These are phyloP conservation scores for Argyra leucocephala DNA, from an alignment of 2,888 invertebrate genomes.

Conservation along the genomic window DNA sequence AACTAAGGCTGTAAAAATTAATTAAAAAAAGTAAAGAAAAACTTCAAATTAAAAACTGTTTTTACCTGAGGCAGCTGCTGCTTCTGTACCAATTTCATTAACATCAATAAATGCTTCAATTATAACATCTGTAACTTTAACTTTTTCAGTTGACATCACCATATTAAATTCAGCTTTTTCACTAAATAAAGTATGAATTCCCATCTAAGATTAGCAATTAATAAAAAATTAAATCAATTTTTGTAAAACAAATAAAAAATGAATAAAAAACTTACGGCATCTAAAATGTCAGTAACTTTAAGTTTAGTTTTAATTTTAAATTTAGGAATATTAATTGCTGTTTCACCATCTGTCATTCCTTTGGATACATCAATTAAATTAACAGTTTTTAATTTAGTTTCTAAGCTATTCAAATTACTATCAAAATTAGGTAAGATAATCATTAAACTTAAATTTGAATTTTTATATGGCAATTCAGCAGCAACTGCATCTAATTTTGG, in stretches of 20 bases:
- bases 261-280: slow-evolving; percentile 58
- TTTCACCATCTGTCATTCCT: slow-evolving; percentile 42
- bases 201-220: slow-evolving; percentile 54
- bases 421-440: slow-evolving; percentile 62
- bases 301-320: slow-evolving; percentile 70
- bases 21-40: too few species aligned
- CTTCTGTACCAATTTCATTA: slow-evolving; percentile 80
- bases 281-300: slow-evolving; percentile 53
- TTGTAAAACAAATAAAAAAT: slow-evolving; percentile 52
- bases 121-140: slow-evolving; percentile 61
- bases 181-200: slow-evolving; percentile 58
- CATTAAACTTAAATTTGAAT: slow-evolving; percentile 60
- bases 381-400: slow-evolving; percentile 51
- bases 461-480: slow-evolving; percentile 63
- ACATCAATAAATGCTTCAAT: slow-evolving; percentile 84
- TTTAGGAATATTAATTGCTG: slow-evolving; percentile 60
- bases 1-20: too few species aligned
- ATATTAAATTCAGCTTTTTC: slow-evolving; percentile 55
- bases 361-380: slow-evolving; percentile 48
- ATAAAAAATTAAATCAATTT: slow-evolving; percentile 23
- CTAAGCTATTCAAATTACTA: slow-evolving; percentile 55
- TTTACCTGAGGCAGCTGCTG: slow-evolving; percentile 77
- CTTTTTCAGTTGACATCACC: slow-evolving; percentile 46
- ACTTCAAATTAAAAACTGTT: slow-evolving; percentile 38
- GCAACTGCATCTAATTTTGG: slow-evolving; percentile 48